Percentiles rank a stretch among this genome's conserved stretches.
phyloP scores from a whole-genome alignment of 2,888 invertebrate genomes.

The Ctenicera cuprea region DNA sequence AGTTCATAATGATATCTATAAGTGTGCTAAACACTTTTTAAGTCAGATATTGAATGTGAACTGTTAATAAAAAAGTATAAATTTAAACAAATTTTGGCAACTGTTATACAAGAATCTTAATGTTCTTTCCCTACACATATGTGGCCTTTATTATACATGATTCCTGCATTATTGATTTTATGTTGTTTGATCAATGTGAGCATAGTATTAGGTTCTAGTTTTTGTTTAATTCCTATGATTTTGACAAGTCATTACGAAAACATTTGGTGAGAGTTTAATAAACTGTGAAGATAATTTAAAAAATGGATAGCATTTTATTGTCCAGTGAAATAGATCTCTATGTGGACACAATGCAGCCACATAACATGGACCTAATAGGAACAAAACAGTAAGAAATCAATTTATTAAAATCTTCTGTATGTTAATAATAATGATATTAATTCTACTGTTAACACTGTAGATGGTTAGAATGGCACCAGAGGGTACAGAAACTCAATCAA shows the following conservation, averaged over 20 bases:
- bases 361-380: conserved; percentile 81
- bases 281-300: neutral
- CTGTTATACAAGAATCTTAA: too few species aligned
- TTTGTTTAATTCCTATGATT: neutral
- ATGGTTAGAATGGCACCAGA: conserved; percentile 89
- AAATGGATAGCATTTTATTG: conserved; percentile 76
- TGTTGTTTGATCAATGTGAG: conserved; percentile 20
- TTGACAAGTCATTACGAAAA: neutral
- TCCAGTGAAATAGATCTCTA: conserved; percentile 85
- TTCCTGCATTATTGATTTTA: conserved; percentile 13
- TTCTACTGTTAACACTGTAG: conserved; percentile 68
- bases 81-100: too few species aligned
- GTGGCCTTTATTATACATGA: too few species aligned
- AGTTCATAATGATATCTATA: too few species aligned
- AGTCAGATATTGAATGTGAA: too few species aligned
- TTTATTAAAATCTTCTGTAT: neutral
- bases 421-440: neutral
- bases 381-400: conserved; percentile 64
- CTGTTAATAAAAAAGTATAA: too few species aligned
- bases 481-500: conserved; percentile 89
- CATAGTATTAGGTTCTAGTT: neutral
- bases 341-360: conserved; percentile 82
- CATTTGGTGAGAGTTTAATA: neutral
- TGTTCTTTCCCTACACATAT: too few species aligned
- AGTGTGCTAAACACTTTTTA: too few species aligned